These are phyloP conservation scores for Asbolus verrucosus DNA, from an alignment of 1,140 invertebrate species.

Conservation along the genomic window DNA sequence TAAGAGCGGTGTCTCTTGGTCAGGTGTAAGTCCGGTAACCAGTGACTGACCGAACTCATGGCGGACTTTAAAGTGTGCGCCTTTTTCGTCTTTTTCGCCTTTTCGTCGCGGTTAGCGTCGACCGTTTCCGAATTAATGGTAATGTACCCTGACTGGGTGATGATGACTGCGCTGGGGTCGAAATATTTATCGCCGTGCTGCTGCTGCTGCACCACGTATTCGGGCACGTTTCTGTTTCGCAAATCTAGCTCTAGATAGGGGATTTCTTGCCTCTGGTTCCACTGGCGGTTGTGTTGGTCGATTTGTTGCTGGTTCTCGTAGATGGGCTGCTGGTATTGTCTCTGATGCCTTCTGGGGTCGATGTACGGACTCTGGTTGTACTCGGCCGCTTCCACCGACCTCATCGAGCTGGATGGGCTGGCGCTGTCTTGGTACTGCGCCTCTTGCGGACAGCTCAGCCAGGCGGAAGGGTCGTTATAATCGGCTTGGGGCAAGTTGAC, in stretches of 20 bases:
- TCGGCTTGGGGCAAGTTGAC: conserved; percentile 70
- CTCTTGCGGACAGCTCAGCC: conserved; percentile 69
- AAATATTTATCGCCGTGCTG: conserved; percentile 63
- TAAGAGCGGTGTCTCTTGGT: conserved; percentile 82
- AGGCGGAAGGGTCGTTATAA: conserved; percentile 70
- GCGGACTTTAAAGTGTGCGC: conserved; percentile 81
- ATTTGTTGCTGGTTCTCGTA: conserved; percentile 66
- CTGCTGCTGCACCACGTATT: conserved; percentile 62
- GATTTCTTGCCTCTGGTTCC: conserved; percentile 64
- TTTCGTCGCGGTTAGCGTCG: conserved; percentile 68
- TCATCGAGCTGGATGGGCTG: conserved; percentile 70
- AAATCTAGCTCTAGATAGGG: conserved; percentile 65
- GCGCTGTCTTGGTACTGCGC: conserved; percentile 69
- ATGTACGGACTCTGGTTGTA: conserved; percentile 73
- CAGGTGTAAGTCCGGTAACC: conserved; percentile 85
- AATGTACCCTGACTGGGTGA: conserved; percentile 86
- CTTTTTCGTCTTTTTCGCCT: conserved; percentile 77
- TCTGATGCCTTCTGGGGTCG: conserved; percentile 71
- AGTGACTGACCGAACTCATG: conserved; percentile 83
- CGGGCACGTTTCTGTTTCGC: conserved; percentile 65
- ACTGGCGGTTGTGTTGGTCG: conserved; percentile 66
- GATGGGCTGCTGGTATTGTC: conserved; percentile 68
- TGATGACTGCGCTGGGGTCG: conserved; percentile 74
- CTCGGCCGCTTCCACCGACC: conserved; percentile 68
- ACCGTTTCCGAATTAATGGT: conserved; percentile 79